Percentiles rank a stretch among this genome's conserved stretches.
Conservation (phyloP, 2,797 vertebrate genomes). For the Enteromius argenteus region DNA sequence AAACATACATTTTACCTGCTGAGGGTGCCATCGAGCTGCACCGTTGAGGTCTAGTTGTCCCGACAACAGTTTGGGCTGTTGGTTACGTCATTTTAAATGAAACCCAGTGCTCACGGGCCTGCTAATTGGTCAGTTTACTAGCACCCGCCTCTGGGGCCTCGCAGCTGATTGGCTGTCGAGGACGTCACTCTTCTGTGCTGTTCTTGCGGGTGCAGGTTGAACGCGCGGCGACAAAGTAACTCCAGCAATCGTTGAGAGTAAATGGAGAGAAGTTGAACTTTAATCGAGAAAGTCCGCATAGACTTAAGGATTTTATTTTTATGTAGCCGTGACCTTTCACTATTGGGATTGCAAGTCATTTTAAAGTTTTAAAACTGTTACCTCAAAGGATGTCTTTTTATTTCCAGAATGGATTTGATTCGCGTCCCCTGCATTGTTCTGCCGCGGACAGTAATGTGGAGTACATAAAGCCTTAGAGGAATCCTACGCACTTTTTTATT, state of each 20-base stretch:
- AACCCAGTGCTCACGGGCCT: neutral
- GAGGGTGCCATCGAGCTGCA: conserved; percentile 49
- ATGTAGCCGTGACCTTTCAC: neutral
- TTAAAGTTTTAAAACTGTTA: neutral
- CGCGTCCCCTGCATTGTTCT: conserved; percentile 47
- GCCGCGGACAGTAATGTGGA: conserved; percentile 31
- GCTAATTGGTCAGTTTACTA: conserved; percentile 41
- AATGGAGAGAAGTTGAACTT: conserved; percentile 47
- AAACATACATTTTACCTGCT: conserved; percentile 1
- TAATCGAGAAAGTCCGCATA: conserved; percentile 14
- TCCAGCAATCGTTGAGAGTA: conserved; percentile 24
- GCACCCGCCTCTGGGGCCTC: neutral
- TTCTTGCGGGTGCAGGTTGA: conserved; percentile 59
- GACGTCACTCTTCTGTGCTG: conserved; percentile 36
- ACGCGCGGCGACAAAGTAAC: conserved; percentile 59
- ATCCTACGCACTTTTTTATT: conserved; percentile 15
- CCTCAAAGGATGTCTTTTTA: conserved; percentile 18
- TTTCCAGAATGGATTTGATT: conserved; percentile 26
- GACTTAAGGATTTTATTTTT: neutral
- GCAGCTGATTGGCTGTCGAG: conserved; percentile 52
- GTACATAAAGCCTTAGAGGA: conserved; percentile 21
- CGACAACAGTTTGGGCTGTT: conserved; percentile 1
- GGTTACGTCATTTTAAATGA: conserved; percentile 52
- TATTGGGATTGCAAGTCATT: neutral
- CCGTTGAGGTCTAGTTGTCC: neutral